Percentiles rank a stretch among this genome's conserved stretches.
These are phyloP conservation scores for Chrysoperla carnea DNA, from an alignment of 1,140 invertebrate species.

Conservation along the genomic window DNA sequence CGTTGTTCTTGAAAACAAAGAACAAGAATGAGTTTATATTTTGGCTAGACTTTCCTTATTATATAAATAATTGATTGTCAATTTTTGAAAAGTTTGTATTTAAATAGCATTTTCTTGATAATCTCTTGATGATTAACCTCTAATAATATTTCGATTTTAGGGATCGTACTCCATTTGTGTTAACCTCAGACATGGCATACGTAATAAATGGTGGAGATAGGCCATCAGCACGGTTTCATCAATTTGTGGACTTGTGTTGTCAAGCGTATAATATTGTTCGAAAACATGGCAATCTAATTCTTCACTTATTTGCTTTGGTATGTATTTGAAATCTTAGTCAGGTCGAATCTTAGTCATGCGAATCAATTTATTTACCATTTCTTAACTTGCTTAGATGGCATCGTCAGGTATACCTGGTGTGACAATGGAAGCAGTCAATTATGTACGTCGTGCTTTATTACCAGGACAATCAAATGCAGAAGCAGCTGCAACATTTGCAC, in stretches of 20 bases:
- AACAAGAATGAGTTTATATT: too few species aligned
- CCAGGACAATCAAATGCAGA: constrained; percentile 84
- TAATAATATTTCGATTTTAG: too few species aligned
- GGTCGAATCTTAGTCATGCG: background rate
- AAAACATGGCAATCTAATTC: constrained; percentile 77
- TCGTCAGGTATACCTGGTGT: constrained; percentile 89
- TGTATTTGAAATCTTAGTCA: constrained; percentile 19
- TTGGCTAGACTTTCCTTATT: too few species aligned
- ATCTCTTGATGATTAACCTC: too few species aligned
- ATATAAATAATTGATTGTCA: too few species aligned
- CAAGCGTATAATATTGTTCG: constrained; percentile 95
- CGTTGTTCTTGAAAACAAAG: too few species aligned
- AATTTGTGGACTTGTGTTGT: constrained; percentile 95
- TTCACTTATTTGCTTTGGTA: constrained; percentile 87
- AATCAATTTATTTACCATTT: constrained; percentile 1
- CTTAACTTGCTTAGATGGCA: constrained; percentile 55
- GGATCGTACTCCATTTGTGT: constrained; percentile 92
- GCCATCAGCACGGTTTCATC: constrained; percentile 83
- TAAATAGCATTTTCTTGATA: too few species aligned
- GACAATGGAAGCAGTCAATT: constrained; percentile 75
- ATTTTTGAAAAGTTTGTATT: too few species aligned
- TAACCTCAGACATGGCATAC: constrained; percentile 98
- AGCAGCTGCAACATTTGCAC: constrained; percentile 81
- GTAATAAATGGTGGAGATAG: constrained; percentile 96
- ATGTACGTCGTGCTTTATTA: constrained; percentile 79